These are phyloP conservation scores for Macaria liturata DNA, from an alignment of 2,888 invertebrate genomes.

Conservation along the genomic window DNA sequence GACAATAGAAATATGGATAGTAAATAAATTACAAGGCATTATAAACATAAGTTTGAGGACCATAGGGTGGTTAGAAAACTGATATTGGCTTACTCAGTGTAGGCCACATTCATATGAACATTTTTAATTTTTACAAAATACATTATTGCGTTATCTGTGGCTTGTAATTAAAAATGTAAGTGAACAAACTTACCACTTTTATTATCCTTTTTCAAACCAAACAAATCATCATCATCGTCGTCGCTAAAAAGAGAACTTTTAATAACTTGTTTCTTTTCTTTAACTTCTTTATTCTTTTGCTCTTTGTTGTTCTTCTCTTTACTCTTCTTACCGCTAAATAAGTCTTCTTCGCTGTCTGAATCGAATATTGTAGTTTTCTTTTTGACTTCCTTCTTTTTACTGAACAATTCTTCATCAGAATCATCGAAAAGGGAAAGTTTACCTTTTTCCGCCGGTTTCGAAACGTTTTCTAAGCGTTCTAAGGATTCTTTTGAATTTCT, in stretches of 20 bases:
- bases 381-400: conserved; percentile 39
- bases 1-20: conserved; percentile 3
- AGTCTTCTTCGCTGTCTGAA: conserved; percentile 66
- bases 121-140: no score
- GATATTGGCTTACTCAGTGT: no score
- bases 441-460: conserved; percentile 6
- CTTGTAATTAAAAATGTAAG: no score
- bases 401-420: conserved; percentile 60
- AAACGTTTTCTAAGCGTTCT: background rate
- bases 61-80: no score
- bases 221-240: conserved; percentile 61
- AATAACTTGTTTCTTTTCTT: conserved; percentile 31
- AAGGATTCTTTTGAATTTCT: conserved; percentile 3
- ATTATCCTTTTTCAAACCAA: conserved; percentile 51
- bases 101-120: no score
- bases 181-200: conserved; percentile 43
- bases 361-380: conserved; percentile 52
- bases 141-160: no score
- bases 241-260: conserved; percentile 64
- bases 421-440: conserved; percentile 55
- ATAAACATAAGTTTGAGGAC: background rate
- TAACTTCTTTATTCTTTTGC: conserved; percentile 15
- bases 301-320: conserved; percentile 26
- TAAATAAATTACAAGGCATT: background rate
- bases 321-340: conserved; percentile 51